Evolutionary conservation across 2,888 invertebrate species (phyloP).

Genomic region (Hypolimnas misippus): DNA sequence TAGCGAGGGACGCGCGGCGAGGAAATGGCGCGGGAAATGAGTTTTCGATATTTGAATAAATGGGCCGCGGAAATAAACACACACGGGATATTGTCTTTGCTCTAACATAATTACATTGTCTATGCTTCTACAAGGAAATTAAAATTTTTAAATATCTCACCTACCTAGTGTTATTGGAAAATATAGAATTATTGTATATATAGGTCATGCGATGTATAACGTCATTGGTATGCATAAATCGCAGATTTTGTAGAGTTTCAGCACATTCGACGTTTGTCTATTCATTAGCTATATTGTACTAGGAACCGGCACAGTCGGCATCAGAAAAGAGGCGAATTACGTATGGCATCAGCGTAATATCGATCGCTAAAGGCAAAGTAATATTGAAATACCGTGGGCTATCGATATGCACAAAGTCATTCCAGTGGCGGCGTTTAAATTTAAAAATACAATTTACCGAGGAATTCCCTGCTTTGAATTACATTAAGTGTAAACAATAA

Average conservation of each 20-base stretch:
- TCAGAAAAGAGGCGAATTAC: conserved; percentile 61
- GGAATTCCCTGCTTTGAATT: conserved; percentile 83
- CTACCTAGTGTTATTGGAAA: not conserved
- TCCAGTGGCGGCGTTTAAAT: conserved; percentile 65
- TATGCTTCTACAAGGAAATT: conserved; percentile 51
- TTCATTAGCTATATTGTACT: conserved; percentile 35
- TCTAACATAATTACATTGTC: conserved; percentile 50
- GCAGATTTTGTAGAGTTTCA: not conserved
- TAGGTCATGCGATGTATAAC: not conserved
- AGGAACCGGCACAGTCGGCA: conserved; percentile 45
- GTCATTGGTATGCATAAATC: not conserved
- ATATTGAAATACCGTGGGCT: conserved; percentile 67
- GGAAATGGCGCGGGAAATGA: conserved; percentile 80
- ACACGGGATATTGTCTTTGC: conserved; percentile 73
- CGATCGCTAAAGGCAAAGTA: conserved; percentile 70
- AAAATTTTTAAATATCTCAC: conserved; percentile 39
- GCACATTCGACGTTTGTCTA: conserved; percentile 21
- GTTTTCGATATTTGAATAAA: conserved; percentile 78
- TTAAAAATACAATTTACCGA: conserved; percentile 81
- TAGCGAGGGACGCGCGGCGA: conserved; percentile 47
- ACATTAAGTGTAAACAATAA: conserved; percentile 84
- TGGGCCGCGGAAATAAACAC: conserved; percentile 75
- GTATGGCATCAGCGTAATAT: conserved; percentile 71
- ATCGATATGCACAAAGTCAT: conserved; percentile 73
- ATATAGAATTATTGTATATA: not conserved